Percentiles rank a stretch among this genome's conserved stretches.
Evolutionary conservation across 2,888 invertebrate genomes (phyloP).

Genomic region (Tinea semifulvella): DNA sequence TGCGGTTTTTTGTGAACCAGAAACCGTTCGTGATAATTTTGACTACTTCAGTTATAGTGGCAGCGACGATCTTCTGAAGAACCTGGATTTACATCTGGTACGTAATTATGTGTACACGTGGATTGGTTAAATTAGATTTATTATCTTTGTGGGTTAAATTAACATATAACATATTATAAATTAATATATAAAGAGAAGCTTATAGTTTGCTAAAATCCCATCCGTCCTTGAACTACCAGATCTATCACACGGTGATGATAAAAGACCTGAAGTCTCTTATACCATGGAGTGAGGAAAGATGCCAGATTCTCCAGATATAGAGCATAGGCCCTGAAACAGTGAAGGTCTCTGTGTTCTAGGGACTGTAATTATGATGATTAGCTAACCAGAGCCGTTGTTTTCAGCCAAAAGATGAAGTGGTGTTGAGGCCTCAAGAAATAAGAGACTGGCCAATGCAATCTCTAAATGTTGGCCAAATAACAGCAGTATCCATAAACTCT

Average conservation of each 20-base stretch:
- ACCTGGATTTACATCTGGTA: conserved; percentile 48
- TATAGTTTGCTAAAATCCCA: too few species aligned
- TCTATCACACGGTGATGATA: too few species aligned
- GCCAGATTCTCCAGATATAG: too few species aligned
- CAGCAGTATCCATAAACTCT: conserved; percentile 84
- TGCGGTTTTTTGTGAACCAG: conserved; percentile 47
- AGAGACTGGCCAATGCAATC: conserved; percentile 70
- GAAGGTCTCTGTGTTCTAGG: too few species aligned
- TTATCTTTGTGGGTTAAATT: too few species aligned
- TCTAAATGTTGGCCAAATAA: conserved; percentile 81
- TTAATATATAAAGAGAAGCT: too few species aligned
- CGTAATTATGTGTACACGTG: conserved; percentile 23
- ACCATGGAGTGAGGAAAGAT: too few species aligned
- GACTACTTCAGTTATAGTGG: conserved; percentile 56
- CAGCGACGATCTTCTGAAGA: conserved; percentile 49
- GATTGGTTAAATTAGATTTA: background rate
- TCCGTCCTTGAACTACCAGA: too few species aligned
- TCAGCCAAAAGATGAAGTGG: conserved; percentile 57
- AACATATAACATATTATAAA: background rate
- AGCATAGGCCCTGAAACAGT: too few species aligned
- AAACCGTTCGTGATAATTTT: conserved; percentile 53
- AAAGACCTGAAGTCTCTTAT: too few species aligned
- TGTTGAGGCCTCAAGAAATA: conserved; percentile 70
- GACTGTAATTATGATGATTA: too few species aligned
- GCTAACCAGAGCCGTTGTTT: too few species aligned